Base-by-base conservation (phyloP, 2,113 vertebrate species). In the Pachycephala philippinensis region DNA sequence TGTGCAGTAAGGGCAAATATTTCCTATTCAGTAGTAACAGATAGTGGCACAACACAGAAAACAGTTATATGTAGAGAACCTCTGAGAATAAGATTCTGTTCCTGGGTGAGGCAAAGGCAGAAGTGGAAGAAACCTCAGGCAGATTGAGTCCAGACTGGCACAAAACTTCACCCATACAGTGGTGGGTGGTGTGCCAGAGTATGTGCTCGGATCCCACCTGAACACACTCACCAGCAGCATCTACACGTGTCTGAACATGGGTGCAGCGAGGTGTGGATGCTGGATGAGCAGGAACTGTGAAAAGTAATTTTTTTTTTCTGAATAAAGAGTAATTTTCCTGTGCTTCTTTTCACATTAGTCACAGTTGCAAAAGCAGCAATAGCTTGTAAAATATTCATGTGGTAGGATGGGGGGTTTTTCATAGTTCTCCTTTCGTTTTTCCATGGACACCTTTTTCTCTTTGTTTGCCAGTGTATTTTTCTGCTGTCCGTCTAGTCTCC, bases 171-270 rank as follows among this genome's bases (percentile, higher is more conserved):
- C 31, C 11, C 5, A 3, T 39, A 9, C 2, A 9, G 12, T 39
- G 35, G 35, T 71, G 30, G 10, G 26, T 63, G 44, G 4, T 39
- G 22, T 69, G 37, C 26, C 22, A 31, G 22, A 68, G 35, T 26
- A 30, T 0, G 3, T n/a, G 26, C 50, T 54, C 65, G 37, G 31
- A 45, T 66, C 28, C 39, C 3, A 6, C 24, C 33, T 76, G 57
- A 42, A 42, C 40, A 39, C n/a, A 20, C 14, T 60, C 61, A 49
- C 31, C 20, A 15, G 28, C 31, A 59, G 22, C 26, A 39, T 45
- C 35, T 68, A 33, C 17, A 16, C 0, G 0, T 63, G 7, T 40
- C 30, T n/a, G 70, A 71, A 28, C 0, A 4, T 27, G 11, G 10
- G 2, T 76, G 47, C 30, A 20, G 47, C 4, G 3, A 66, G 24